A percentile compares a stretch with the other conserved stretches of the same genome.
These are phyloP conservation scores for Caerostris extrusa DNA, from an alignment of 1,140 invertebrate genomes.

Conservation along the genomic window DNA sequence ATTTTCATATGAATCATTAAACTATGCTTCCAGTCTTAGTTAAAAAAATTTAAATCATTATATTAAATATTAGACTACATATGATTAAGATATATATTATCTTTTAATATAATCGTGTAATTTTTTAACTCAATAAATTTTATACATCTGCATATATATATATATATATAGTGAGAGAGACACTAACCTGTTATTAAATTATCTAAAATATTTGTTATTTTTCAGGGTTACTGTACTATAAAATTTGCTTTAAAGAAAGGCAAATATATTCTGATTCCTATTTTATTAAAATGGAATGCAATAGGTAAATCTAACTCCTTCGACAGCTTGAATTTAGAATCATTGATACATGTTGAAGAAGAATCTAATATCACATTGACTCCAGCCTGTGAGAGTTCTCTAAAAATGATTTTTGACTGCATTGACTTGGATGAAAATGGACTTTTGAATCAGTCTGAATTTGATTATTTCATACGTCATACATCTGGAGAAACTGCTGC, in stretches of 20 bases:
- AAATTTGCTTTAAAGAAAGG: slow-evolving; percentile 63
- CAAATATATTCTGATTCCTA: slow-evolving; percentile 66
- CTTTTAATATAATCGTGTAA: no score
- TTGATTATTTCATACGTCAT: slow-evolving; percentile 69
- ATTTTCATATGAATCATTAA: no score
- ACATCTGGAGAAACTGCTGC: slow-evolving; percentile 69
- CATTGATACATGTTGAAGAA: slow-evolving; percentile 47
- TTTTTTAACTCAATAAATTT: no score
- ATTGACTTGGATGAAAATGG: slow-evolving; percentile 73
- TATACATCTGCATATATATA: no score
- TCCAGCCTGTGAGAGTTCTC: slow-evolving; percentile 34
- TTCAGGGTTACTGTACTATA: slow-evolving; percentile 54
- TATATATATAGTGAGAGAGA: no score
- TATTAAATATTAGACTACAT: no score
- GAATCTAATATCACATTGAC: slow-evolving; percentile 36
- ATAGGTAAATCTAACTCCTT: neutral
- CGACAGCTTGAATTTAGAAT: slow-evolving; percentile 21
- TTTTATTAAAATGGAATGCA: slow-evolving; percentile 45
- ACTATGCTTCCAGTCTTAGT: no score
- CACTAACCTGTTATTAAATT: no score
- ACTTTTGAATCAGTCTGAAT: slow-evolving; percentile 53
- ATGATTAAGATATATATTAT: no score
- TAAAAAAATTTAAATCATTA: no score
- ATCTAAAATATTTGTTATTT: neutral
- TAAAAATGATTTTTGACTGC: slow-evolving; percentile 56